phyloP scores from a whole-genome alignment of 1,140 invertebrate genomes.

The Drosophila suzukii region DNA sequence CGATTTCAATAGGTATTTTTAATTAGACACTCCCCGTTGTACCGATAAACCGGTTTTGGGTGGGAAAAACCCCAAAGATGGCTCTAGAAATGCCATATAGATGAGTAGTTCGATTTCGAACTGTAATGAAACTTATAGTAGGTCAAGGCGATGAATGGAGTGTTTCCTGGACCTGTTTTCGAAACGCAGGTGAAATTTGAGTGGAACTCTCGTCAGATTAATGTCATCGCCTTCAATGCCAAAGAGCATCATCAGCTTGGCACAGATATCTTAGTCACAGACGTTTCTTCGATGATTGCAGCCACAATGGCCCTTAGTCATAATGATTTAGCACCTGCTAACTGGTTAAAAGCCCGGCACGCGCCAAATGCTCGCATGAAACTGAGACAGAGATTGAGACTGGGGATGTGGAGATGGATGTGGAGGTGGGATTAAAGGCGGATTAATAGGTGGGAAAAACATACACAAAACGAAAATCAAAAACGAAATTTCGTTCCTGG shows the following conservation, averaged over 20 bases:
- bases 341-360: slow-evolving; percentile 62
- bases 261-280: slow-evolving; percentile 61
- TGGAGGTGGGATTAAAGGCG: slow-evolving; percentile 4
- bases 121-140: slow-evolving; percentile 17
- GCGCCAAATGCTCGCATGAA: slow-evolving; percentile 45
- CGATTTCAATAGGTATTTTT: slow-evolving; percentile 5
- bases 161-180: slow-evolving; percentile 43
- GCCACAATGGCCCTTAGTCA: slow-evolving; percentile 66
- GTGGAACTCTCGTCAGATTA: slow-evolving; percentile 31
- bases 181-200: slow-evolving; percentile 67
- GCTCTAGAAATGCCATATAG: slow-evolving; percentile 41
- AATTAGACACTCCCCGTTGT: slow-evolving; percentile 15
- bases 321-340: slow-evolving; percentile 58
- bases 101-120: slow-evolving; percentile 23
- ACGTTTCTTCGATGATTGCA: slow-evolving; percentile 55
- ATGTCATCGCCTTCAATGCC: slow-evolving; percentile 58
- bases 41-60: slow-evolving; percentile 27
- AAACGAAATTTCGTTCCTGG: slow-evolving; percentile 77
- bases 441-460: slow-evolving; percentile 43
- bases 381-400: slow-evolving; percentile 21
- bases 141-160: slow-evolving; percentile 22
- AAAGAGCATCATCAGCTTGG: slow-evolving; percentile 35
- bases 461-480: slow-evolving; percentile 63
- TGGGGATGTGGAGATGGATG: slow-evolving; percentile 10
- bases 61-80: slow-evolving; percentile 15